phyloP scores from a whole-genome alignment of 1,140 invertebrate genomes.

The Drosophila nigrodunni region DNA sequence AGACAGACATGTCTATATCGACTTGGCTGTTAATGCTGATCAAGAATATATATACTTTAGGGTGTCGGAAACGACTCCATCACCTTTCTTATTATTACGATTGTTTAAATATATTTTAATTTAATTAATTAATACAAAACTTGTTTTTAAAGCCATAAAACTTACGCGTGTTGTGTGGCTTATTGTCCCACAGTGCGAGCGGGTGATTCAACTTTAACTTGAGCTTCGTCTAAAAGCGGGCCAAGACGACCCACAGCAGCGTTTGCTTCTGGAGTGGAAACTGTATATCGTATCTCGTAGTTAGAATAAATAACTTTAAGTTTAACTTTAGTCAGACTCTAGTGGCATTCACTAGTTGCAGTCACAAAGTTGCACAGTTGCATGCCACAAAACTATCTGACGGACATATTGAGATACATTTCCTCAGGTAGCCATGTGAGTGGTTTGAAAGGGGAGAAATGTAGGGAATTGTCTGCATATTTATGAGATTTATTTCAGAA shows the following conservation, averaged over 20 bases:
- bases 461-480: slow-evolving; percentile 53
- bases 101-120: too few relatives aligned
- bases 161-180: neutral
- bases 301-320: slow-evolving; percentile 75
- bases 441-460: neutral
- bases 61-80: too few relatives aligned
- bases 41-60: too few relatives aligned
- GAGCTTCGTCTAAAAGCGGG: neutral
- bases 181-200: neutral
- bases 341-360: slow-evolving; percentile 10
- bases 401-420: slow-evolving; percentile 60
- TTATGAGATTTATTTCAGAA: slow-evolving; percentile 79
- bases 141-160: neutral
- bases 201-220: slow-evolving; percentile 10
- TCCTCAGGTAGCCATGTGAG: slow-evolving; percentile 47
- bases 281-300: slow-evolving; percentile 65
- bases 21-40: too few relatives aligned
- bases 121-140: too few relatives aligned
- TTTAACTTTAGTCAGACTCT: slow-evolving; percentile 3
- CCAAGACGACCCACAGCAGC: slow-evolving; percentile 68
- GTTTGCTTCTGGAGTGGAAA: slow-evolving; percentile 66
- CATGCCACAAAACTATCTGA: slow-evolving; percentile 45
- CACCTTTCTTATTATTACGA: too few relatives aligned
- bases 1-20: too few relatives aligned
- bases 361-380: slow-evolving; percentile 2